A percentile compares a stretch with the other conserved stretches of the same genome.
These are phyloP conservation scores for Sinella curviseta DNA, from an alignment of 1,140 invertebrate species.

Conservation along the genomic window DNA sequence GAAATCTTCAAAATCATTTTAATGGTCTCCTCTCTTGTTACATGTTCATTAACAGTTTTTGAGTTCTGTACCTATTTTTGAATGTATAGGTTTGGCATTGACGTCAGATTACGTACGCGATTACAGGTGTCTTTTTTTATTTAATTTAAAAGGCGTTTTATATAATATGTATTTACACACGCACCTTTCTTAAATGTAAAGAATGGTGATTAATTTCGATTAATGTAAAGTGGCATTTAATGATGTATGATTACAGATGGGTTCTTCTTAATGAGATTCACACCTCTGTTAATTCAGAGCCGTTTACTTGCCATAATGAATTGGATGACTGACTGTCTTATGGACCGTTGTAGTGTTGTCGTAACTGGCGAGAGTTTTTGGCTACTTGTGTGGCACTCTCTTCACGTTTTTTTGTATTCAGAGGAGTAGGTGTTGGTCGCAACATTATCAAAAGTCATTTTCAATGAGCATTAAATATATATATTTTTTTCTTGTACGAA, in stretches of 20 bases:
- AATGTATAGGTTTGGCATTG: too few species aligned
- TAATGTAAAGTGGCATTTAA: constrained; percentile 4
- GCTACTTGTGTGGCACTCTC: neutral
- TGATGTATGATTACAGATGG: neutral
- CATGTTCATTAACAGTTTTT: too few species aligned
- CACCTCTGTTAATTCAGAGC: neutral
- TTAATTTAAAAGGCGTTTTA: too few species aligned
- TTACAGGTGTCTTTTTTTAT: too few species aligned
- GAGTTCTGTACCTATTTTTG: too few species aligned
- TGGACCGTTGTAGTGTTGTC: neutral
- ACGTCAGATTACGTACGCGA: too few species aligned
- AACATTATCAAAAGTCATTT: neutral
- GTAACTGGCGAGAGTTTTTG: too few species aligned
- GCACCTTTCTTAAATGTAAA: too few species aligned
- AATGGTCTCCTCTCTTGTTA: too few species aligned
- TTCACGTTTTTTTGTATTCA: neutral
- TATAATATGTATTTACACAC: too few species aligned
- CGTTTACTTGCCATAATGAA: neutral
- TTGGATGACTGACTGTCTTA: neutral
- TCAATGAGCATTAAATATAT: neutral
- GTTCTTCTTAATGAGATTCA: too few species aligned
- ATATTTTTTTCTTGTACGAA: neutral
- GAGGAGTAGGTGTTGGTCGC: neutral
- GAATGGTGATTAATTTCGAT: neutral
- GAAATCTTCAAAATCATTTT: too few species aligned